Percentiles rank a stretch among this genome's conserved stretches.
Conservation (phyloP, 1,140 invertebrate species). For the Augochlora pura region DNA sequence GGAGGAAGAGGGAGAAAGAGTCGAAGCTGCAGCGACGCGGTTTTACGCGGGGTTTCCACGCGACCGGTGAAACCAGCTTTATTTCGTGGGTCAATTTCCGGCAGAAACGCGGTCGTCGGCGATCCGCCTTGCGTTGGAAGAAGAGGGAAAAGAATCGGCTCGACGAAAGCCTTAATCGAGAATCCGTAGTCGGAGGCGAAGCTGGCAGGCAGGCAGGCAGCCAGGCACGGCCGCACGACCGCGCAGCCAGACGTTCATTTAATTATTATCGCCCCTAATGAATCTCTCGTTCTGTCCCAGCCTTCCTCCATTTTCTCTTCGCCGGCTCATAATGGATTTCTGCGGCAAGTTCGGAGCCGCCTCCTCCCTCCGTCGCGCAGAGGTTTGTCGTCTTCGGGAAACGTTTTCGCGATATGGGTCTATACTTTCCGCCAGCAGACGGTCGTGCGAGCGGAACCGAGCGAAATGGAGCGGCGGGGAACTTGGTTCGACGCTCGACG, state of each 20-base stretch:
- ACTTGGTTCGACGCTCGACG: background rate
- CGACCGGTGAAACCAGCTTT: background rate
- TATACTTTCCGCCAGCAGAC: background rate
- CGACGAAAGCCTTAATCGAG: slow-evolving; percentile 53
- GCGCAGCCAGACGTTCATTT: slow-evolving; percentile 65
- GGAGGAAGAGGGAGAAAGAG: too few species aligned
- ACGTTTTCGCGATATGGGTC: slow-evolving; percentile 8
- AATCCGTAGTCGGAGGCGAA: slow-evolving; percentile 17
- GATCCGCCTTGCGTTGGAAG: slow-evolving; percentile 8
- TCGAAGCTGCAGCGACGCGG: too few species aligned
- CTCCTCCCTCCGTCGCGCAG: background rate
- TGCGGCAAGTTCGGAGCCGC: slow-evolving; percentile 59
- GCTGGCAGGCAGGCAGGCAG: slow-evolving; percentile 21
- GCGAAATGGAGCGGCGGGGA: slow-evolving; percentile 43
- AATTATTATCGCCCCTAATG: slow-evolving; percentile 70
- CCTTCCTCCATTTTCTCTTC: slow-evolving; percentile 8
- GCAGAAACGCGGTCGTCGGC: background rate
- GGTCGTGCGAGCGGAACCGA: background rate
- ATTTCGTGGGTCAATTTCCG: slow-evolving; percentile 47
- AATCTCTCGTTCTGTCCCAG: slow-evolving; percentile 61
- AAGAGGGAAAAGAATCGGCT: slow-evolving; percentile 49
- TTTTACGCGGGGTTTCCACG: too few species aligned
- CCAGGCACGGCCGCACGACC: slow-evolving; percentile 13
- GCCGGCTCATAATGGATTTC: slow-evolving; percentile 67
- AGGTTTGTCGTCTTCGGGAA: slow-evolving; percentile 22